A percentile compares a stretch with the other conserved stretches of the same genome.
phyloP scores from a whole-genome alignment of 2,113 vertebrate genomes.

The Zootoca vivipara region DNA sequence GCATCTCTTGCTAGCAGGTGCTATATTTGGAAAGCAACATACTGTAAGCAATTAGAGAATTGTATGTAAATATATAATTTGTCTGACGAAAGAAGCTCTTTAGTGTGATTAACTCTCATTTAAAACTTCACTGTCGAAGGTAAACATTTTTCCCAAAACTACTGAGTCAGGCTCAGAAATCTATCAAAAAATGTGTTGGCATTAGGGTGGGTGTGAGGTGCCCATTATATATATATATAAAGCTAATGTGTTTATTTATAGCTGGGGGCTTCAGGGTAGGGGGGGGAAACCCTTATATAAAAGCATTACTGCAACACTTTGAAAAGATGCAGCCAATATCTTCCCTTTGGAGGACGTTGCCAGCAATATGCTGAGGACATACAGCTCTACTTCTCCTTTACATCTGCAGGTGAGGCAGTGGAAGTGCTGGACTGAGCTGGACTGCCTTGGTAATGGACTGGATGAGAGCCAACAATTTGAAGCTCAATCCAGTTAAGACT shows the following conservation, averaged over 20 bases:
- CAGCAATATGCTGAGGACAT: background rate
- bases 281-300: background rate
- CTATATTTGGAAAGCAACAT: conserved; percentile 62
- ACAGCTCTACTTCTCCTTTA: no score
- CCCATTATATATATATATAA: conserved; percentile 13
- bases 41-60: conserved; percentile 71
- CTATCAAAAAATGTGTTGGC: rapidly evolving
- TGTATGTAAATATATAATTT: conserved; percentile 74
- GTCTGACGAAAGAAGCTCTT: conserved; percentile 66
- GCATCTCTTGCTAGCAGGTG: conserved; percentile 63
- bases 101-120: conserved; percentile 63
- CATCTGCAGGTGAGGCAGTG: no score
- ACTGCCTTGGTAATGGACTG: no score
- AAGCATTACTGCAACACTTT: background rate
- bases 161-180: background rate
- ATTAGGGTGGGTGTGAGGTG: no score
- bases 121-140: conserved; percentile 37
- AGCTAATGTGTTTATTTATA: conserved; percentile 48
- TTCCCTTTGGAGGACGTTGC: background rate
- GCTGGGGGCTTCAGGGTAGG: background rate
- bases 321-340: background rate
- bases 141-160: conserved; percentile 35
- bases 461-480: no score
- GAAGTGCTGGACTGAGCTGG: no score
- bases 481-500: no score